phyloP scores from a whole-genome alignment of 2,113 vertebrate species.

The Apteryx mantelli region DNA sequence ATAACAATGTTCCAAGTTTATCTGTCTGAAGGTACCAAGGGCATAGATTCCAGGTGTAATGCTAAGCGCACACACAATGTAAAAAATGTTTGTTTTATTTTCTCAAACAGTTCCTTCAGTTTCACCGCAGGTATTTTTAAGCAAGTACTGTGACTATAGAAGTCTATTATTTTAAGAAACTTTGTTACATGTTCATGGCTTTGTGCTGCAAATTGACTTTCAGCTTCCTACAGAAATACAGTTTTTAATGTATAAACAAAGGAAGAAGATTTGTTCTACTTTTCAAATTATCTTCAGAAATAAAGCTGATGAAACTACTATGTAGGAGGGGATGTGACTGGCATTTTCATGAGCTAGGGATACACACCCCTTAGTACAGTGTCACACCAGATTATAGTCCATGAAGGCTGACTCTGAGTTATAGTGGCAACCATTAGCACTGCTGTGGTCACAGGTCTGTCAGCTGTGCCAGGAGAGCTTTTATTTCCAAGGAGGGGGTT shows the following conservation, averaged over 20 bases:
- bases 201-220: constrained; percentile 7
- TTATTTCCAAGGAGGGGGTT: neutral
- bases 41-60: neutral
- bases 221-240: neutral
- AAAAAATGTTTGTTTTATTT: neutral
- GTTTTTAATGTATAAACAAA: neutral
- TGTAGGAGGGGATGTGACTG: neutral
- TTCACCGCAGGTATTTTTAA: neutral
- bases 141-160: neutral
- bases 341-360: constrained; percentile 18
- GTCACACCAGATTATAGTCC: constrained; percentile 6
- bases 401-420: neutral
- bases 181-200: neutral
- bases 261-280: neutral
- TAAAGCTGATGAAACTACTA: neutral
- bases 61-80: neutral
- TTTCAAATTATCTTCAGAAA: neutral
- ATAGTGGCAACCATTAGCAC: neutral
- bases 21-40: neutral
- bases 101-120: neutral
- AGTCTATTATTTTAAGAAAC: neutral
- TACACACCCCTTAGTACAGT: neutral
- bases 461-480: neutral
- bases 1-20: neutral
- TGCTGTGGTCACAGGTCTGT: neutral